A percentile compares a stretch with the other conserved stretches of the same genome.
phyloP scores from a whole-genome alignment of 2,888 invertebrate genomes.

The Drosophila rubida region DNA sequence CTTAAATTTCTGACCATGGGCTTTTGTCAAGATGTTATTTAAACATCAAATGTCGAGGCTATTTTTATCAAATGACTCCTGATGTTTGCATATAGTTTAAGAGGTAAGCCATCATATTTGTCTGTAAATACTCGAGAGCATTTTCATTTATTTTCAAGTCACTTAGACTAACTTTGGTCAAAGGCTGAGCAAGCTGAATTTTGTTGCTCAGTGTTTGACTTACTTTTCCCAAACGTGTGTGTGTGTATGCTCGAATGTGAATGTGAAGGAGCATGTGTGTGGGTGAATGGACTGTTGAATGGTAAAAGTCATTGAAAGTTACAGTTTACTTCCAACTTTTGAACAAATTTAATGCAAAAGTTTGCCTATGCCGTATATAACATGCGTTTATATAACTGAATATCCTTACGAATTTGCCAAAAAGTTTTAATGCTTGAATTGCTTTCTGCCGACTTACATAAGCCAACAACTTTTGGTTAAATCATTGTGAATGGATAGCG shows the following conservation, averaged over 20 bases:
- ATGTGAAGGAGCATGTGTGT: constrained; percentile 27
- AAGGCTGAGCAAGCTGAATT: constrained; percentile 30
- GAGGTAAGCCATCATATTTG: constrained; percentile 12
- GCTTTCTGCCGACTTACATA: constrained; percentile 34
- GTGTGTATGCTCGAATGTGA: neutral
- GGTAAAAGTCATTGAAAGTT: constrained; percentile 70
- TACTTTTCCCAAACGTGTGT: constrained; percentile 24
- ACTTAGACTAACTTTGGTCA: constrained; percentile 47
- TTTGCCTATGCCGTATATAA: constrained; percentile 54
- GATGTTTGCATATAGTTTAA: neutral
- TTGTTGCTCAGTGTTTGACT: constrained; percentile 52
- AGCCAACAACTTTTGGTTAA: constrained; percentile 38
- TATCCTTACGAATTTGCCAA: constrained; percentile 35
- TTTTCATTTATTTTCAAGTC: constrained; percentile 26
- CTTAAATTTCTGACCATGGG: neutral
- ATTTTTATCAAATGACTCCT: neutral
- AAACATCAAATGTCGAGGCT: neutral
- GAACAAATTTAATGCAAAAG: constrained; percentile 60
- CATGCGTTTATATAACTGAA: constrained; percentile 38
- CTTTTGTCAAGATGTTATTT: no score
- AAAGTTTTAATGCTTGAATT: constrained; percentile 45
- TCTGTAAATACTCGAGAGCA: constrained; percentile 15
- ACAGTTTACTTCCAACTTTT: constrained; percentile 60
- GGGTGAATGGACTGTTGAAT: constrained; percentile 64
- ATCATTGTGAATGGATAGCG: constrained; percentile 26